Percentiles rank a stretch among this genome's conserved stretches.
Evolutionary conservation across 2,888 invertebrate species (phyloP).

Genomic region (Adelognathus sp.): DNA sequence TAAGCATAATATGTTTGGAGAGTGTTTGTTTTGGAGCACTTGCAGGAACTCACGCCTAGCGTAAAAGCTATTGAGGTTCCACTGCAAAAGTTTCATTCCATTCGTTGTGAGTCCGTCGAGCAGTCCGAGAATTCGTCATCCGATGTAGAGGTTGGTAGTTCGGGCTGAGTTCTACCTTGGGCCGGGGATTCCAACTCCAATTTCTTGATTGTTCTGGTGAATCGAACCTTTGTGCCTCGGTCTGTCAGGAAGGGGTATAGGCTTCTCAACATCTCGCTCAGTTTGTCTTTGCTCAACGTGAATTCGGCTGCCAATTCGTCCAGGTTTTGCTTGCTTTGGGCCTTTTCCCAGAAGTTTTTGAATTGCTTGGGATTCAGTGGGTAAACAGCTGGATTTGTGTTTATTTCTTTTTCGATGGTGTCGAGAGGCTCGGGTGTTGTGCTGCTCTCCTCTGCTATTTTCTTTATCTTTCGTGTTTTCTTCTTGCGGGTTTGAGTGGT

Average conservation of each 20-base stretch:
- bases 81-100: slow-evolving; percentile 14
- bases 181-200: too few relatives aligned
- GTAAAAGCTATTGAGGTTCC: slow-evolving; percentile 25
- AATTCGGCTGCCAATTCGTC: background rate
- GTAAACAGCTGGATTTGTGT: background rate
- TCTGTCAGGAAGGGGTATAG: background rate
- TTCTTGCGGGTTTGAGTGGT: background rate
- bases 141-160: too few relatives aligned
- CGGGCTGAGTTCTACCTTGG: too few relatives aligned
- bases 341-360: slow-evolving; percentile 7
- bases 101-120: background rate
- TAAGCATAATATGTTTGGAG: slow-evolving; percentile 9
- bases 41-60: background rate
- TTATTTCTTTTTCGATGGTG: background rate
- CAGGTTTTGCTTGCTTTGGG: background rate
- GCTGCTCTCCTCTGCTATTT: background rate
- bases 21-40: background rate
- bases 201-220: slow-evolving; percentile 19
- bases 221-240: background rate
- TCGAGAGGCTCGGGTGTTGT: background rate
- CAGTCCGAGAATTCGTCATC: background rate
- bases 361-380: slow-evolving; percentile 7
- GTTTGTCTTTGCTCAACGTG: background rate
- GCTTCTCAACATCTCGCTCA: background rate
- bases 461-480: background rate